Percentiles rank a stretch among this genome's conserved stretches.
Conservation (phyloP, 2,888 invertebrate species). For the Rhingia campestris region DNA sequence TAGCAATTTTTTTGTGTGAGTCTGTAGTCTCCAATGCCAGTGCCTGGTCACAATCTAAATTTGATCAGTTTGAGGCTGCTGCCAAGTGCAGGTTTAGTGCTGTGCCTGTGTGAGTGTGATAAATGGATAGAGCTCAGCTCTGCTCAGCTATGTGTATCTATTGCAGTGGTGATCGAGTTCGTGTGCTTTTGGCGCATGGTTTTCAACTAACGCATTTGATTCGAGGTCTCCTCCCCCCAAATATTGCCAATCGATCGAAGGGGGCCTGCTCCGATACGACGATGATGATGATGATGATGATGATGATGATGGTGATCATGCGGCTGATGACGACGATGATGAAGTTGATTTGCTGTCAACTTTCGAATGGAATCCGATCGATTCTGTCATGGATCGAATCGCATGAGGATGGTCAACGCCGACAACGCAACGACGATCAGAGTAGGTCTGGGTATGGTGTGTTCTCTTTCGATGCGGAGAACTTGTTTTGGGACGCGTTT, state of each 20-base stretch:
- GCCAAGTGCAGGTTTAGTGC: slow-evolving; percentile 63
- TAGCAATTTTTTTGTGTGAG: slow-evolving; percentile 32
- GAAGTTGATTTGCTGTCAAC: slow-evolving; percentile 74
- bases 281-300: slow-evolving; percentile 54
- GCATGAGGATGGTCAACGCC: slow-evolving; percentile 60
- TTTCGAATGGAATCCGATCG: slow-evolving; percentile 73
- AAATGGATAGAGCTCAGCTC: slow-evolving; percentile 56
- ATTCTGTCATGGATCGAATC: slow-evolving; percentile 73
- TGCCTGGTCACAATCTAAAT: slow-evolving; percentile 67
- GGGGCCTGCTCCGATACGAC: slow-evolving; percentile 33
- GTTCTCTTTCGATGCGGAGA: slow-evolving; percentile 25
- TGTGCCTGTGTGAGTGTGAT: slow-evolving; percentile 63
- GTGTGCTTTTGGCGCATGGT: slow-evolving; percentile 61
- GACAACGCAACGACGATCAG: slow-evolving; percentile 16
- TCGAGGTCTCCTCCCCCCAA: slow-evolving; percentile 46
- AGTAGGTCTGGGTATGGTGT: slow-evolving; percentile 14
- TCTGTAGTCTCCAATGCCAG: slow-evolving; percentile 27
- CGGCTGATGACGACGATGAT: slow-evolving; percentile 60
- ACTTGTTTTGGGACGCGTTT: slow-evolving; percentile 72
- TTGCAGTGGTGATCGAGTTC: slow-evolving; percentile 53
- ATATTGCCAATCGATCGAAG: slow-evolving; percentile 51
- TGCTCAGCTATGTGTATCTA: slow-evolving; percentile 61
- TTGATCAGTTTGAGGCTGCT: slow-evolving; percentile 72
- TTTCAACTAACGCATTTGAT: slow-evolving; percentile 66
- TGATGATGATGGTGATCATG: slow-evolving; percentile 59